Percentiles rank a stretch among this genome's conserved stretches.
Evolutionary conservation across 2,797 vertebrate genomes (phyloP).

Genomic region (Taenioides sp.): DNA sequence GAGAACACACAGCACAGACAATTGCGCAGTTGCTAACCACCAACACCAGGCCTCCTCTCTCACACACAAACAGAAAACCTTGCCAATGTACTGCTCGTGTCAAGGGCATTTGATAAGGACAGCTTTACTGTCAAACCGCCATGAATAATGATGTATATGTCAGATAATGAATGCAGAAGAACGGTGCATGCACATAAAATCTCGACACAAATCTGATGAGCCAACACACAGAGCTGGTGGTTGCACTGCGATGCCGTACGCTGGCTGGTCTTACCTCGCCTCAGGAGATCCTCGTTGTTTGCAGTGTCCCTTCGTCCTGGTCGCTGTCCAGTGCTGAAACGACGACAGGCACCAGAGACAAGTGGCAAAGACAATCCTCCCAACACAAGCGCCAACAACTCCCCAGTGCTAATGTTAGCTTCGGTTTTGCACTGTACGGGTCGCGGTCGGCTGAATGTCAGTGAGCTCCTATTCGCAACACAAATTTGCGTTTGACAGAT

Average conservation of each 20-base stretch:
- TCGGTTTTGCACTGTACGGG: constrained; percentile 11
- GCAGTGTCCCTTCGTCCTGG: constrained; percentile 49
- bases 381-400: constrained; percentile 43
- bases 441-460: constrained; percentile 49
- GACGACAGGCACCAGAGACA: constrained; percentile 53
- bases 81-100: constrained; percentile 44
- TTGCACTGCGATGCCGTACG: background rate
- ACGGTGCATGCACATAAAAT: constrained; percentile 1
- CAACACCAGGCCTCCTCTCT: constrained; percentile 26
- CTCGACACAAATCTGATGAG: background rate
- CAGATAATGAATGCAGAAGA: constrained; percentile 1
- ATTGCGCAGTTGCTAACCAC: constrained; percentile 75
- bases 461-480: constrained; percentile 55
- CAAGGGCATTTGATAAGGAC: constrained; percentile 70
- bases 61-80: constrained; percentile 20
- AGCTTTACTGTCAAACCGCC: constrained; percentile 22
- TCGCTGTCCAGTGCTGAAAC: constrained; percentile 79
- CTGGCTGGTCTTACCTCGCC: constrained; percentile 49
- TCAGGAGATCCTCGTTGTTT: constrained; percentile 49
- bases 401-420: constrained; percentile 2
- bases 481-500: constrained; percentile 71
- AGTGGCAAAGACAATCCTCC: constrained; percentile 46
- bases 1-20: constrained; percentile 58
- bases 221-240: background rate
- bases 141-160: constrained; percentile 2